Evolutionary conservation across 2,888 invertebrate species (phyloP).

Genomic region (Octodonta nipae): DNA sequence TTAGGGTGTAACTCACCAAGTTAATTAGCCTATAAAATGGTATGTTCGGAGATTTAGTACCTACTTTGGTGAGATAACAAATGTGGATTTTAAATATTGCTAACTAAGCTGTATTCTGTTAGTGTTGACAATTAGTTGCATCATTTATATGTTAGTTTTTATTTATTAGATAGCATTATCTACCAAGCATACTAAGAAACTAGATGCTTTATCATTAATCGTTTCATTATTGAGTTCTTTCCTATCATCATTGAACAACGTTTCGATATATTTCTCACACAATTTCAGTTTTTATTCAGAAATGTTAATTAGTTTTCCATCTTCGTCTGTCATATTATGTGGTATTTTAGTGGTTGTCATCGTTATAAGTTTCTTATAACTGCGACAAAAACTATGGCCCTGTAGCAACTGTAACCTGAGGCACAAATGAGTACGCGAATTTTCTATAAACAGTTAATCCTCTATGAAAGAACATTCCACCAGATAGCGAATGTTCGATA

Average conservation of each 20-base stretch:
- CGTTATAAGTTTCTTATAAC: background rate
- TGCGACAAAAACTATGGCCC: too few species aligned
- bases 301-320: constrained; percentile 1
- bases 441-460: too few species aligned
- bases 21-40: too few species aligned
- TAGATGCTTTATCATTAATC: background rate
- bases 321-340: constrained; percentile 1
- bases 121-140: background rate
- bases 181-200: background rate
- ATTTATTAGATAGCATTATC: background rate
- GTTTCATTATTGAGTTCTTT: background rate
- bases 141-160: background rate
- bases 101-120: too few species aligned
- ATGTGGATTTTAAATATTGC: too few species aligned
- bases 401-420: too few species aligned
- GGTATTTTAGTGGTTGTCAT: constrained; percentile 1
- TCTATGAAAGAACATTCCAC: too few species aligned
- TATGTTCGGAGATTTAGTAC: too few species aligned
- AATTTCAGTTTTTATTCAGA: background rate
- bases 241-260: constrained; percentile 1
- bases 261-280: background rate
- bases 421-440: too few species aligned
- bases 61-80: too few species aligned
- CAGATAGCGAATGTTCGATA: too few species aligned
- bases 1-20: too few species aligned